phyloP scores from a whole-genome alignment of 2,113 vertebrate genomes.

The Scolopax mira region DNA sequence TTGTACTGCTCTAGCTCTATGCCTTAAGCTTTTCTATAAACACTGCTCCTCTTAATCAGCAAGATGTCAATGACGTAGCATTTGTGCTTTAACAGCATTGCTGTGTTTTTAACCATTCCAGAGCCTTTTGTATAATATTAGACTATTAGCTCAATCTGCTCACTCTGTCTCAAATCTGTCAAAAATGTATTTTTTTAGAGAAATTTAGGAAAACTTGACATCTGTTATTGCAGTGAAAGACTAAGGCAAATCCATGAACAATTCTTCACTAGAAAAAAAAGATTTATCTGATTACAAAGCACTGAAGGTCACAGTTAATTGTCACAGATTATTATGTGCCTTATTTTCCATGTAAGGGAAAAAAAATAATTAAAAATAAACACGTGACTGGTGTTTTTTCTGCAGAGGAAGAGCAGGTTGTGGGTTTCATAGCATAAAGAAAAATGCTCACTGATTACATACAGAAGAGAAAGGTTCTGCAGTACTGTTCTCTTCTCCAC shows the following conservation, averaged over 20 bases:
- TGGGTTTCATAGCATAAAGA: neutral
- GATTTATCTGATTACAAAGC: neutral
- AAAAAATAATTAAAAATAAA: neutral
- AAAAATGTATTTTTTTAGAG: neutral
- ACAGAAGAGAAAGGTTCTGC: neutral
- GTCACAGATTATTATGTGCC: neutral
- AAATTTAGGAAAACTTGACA: neutral
- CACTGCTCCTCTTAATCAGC: neutral
- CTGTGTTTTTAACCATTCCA: neutral
- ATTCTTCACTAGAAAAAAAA: neutral
- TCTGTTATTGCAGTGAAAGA: neutral
- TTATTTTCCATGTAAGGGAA: neutral
- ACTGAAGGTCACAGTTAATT: neutral
- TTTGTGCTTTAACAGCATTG: neutral
- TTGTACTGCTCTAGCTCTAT: neutral
- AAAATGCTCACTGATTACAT: rapidly evolving
- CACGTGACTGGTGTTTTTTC: neutral
- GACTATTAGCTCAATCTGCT: neutral
- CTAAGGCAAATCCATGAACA: neutral
- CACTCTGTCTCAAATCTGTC: neutral
- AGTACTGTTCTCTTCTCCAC: rapidly evolving
- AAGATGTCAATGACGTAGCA: neutral
- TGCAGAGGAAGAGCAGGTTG: neutral
- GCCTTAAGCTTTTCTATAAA: neutral
- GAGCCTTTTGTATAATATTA: neutral